Conservation (phyloP, 2,113 vertebrate species). For the Mellivora capensis region DNA sequence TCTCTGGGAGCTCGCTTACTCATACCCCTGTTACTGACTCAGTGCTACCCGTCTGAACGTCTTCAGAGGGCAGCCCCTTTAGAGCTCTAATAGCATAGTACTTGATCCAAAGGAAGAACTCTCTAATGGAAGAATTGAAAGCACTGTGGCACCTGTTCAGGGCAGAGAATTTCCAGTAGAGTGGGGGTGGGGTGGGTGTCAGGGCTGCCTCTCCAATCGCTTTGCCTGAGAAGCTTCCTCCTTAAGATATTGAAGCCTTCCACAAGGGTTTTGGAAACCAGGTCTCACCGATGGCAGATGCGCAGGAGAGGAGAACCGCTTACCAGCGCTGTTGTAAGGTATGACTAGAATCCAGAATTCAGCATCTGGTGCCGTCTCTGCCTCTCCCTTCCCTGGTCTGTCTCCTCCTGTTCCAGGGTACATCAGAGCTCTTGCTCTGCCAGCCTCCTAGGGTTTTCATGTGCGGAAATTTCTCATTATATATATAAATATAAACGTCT, state of each 20-base stretch:
- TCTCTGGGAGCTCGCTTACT: neutral
- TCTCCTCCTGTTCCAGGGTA: neutral
- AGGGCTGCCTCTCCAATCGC: neutral
- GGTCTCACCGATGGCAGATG: neutral
- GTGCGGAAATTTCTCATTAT: neutral
- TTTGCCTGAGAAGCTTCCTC: neutral
- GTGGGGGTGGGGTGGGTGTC: neutral
- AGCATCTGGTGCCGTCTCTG: too few species aligned
- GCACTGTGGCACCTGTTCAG: neutral
- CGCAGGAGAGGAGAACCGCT: fast-evolving
- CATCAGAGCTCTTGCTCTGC: neutral
- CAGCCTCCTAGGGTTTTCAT: neutral
- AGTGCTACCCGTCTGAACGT: neutral
- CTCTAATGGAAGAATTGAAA: neutral
- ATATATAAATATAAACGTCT: neutral
- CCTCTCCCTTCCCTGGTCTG: neutral
- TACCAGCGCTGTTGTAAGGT: neutral
- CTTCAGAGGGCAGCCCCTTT: neutral
- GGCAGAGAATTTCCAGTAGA: neutral
- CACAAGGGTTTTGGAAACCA: neutral
- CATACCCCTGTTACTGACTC: neutral
- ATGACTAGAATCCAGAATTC: neutral
- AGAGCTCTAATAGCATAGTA: neutral
- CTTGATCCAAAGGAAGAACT: neutral
- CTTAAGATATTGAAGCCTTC: neutral